Conservation (phyloP, 2,888 invertebrate genomes). For the Polydrusus pterygomalis region DNA sequence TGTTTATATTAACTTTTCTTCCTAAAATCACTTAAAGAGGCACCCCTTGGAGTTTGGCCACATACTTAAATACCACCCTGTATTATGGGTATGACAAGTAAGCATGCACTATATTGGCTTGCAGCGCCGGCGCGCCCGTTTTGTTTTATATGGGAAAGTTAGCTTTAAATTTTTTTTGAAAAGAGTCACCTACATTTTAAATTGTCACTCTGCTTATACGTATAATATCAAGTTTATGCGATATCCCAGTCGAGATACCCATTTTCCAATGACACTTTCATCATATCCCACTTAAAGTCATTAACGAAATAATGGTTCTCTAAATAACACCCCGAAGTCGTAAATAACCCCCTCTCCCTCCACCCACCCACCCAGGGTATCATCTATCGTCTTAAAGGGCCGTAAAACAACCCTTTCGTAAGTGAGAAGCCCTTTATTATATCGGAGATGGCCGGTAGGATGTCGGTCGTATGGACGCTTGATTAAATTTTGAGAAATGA, state of each 20-base stretch:
- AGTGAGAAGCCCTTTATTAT: conserved; percentile 67
- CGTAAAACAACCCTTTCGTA: conserved; percentile 29
- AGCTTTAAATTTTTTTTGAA: no score
- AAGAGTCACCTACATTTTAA: no score
- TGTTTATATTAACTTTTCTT: no score
- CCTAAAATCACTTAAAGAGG: no score
- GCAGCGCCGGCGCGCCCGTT: no score
- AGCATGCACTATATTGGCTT: no score
- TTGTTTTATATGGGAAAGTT: no score
- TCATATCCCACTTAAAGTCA: conserved; percentile 9
- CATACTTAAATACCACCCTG: no score
- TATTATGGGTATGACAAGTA: no score
- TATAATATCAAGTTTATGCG: background rate
- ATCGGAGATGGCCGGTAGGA: conserved; percentile 66
- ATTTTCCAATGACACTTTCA: conserved; percentile 1
- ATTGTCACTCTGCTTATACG: background rate
- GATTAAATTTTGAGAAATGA: conserved; percentile 58
- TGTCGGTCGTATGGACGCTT: conserved; percentile 58
- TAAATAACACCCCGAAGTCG: conserved; percentile 25
- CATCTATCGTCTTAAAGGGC: conserved; percentile 33
- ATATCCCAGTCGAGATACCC: background rate
- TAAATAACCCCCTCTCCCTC: conserved; percentile 30
- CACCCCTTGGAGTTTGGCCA: no score
- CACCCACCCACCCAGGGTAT: conserved; percentile 7
- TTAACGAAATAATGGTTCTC: conserved; percentile 4